Evolutionary conservation across 2,797 vertebrate genomes (phyloP).

Genomic region (Limosa lapponica): DNA sequence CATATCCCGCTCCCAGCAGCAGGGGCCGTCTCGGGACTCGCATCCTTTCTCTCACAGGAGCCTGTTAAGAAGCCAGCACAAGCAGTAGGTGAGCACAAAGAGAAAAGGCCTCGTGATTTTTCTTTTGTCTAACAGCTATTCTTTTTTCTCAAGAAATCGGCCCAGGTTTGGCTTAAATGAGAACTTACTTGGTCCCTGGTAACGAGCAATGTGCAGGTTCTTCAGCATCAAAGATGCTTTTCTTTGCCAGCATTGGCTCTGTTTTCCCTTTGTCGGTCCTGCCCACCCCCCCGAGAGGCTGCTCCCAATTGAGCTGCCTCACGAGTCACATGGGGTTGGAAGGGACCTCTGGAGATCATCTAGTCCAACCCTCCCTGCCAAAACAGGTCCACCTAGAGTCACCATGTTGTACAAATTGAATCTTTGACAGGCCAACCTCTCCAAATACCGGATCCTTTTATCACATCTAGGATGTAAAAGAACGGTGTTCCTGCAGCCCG

Average conservation of each 20-base stretch:
- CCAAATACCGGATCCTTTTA: not conserved
- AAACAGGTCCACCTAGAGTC: not conserved
- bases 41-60: accelerated
- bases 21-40: accelerated
- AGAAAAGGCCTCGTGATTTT: not conserved
- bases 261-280: not conserved
- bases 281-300: not conserved
- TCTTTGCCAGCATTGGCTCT: not conserved
- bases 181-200: not conserved
- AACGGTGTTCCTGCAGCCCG: not conserved
- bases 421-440: not conserved
- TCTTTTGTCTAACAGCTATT: not conserved
- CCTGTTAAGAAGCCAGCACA: not conserved
- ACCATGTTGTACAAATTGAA: not conserved
- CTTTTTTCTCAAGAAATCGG: not conserved
- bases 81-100: not conserved
- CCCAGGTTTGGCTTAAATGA: not conserved
- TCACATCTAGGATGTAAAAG: not conserved
- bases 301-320: not conserved
- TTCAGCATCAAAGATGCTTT: not conserved
- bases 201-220: not conserved
- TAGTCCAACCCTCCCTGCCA: too few relatives aligned
- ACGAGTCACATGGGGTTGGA: not conserved
- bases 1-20: not conserved
- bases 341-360: too few relatives aligned